Percentiles rank a stretch among this genome's conserved stretches.
Evolutionary conservation across 2,888 invertebrate genomes (phyloP).

Genomic region (Uloborus plumipes): DNA sequence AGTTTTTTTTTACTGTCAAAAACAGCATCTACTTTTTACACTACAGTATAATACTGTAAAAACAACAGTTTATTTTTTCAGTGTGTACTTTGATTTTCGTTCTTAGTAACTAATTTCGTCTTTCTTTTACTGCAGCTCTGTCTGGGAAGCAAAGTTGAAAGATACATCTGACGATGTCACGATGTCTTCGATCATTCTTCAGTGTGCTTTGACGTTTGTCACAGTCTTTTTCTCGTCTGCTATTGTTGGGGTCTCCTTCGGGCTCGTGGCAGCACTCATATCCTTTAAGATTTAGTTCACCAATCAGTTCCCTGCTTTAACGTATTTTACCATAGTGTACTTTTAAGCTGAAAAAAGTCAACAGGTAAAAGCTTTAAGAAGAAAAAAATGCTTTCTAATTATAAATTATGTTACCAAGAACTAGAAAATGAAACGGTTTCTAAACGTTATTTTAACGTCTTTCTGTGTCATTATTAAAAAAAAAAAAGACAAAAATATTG

Average conservation of each 20-base stretch:
- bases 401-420: no score
- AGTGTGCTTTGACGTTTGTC: constrained; percentile 78
- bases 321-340: no score
- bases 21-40: no score
- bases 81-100: neutral
- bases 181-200: constrained; percentile 17
- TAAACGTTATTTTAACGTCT: no score
- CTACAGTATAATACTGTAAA: no score
- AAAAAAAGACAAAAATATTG: no score
- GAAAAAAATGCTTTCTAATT: no score
- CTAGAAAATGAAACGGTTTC: no score
- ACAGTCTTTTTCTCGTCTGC: constrained; percentile 99
- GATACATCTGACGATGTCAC: constrained; percentile 14
- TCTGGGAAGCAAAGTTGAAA: constrained; percentile 36
- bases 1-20: no score
- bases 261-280: constrained; percentile 87
- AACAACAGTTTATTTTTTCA: no score
- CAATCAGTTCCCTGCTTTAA: neutral
- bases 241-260: constrained; percentile 94
- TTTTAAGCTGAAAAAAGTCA: neutral
- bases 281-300: constrained; percentile 62
- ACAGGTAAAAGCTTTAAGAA: no score
- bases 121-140: constrained; percentile 27
- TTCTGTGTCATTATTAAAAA: no score
- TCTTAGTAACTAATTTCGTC: neutral